These are phyloP conservation scores for Uropsilus gracilis DNA, from an alignment of 2,113 vertebrate species.

Conservation along the genomic window DNA sequence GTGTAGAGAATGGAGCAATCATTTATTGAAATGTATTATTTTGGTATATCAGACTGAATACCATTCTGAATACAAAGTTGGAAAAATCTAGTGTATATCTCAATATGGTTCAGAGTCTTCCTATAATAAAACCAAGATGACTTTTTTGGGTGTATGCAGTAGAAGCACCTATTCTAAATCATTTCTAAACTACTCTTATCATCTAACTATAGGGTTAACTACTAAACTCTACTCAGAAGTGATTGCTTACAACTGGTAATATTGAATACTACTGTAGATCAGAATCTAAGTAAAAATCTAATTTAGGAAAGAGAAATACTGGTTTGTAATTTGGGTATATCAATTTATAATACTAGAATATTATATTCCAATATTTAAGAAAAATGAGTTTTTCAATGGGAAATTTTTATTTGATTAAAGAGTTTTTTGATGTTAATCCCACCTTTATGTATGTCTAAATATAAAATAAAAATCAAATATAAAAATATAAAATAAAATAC, in stretches of 20 bases:
- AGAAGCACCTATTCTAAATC: not conserved
- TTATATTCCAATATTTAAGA: not conserved
- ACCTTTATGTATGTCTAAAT: not conserved
- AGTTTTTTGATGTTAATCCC: not conserved
- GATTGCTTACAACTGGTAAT: not conserved
- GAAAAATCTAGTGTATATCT: not conserved
- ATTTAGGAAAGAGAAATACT: not conserved
- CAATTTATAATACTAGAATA: too few relatives aligned
- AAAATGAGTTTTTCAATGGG: not conserved
- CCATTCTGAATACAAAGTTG: not conserved
- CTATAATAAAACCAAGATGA: not conserved
- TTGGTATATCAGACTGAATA: not conserved
- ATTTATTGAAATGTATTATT: not conserved
- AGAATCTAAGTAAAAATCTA: not conserved
- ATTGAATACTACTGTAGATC: not conserved
- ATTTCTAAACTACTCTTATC: not conserved
- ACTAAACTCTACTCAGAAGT: not conserved
- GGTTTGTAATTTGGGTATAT: not conserved
- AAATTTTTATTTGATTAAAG: not conserved
- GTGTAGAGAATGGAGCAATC: rapidly evolving
- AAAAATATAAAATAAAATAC: too few relatives aligned
- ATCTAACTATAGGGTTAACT: not conserved
- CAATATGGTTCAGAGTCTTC: not conserved
- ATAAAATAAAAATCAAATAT: too few relatives aligned
- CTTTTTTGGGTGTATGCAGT: not conserved